Base-by-base conservation (phyloP, 2,113 vertebrate genomes). In the Xenopus tropicalis region DNA sequence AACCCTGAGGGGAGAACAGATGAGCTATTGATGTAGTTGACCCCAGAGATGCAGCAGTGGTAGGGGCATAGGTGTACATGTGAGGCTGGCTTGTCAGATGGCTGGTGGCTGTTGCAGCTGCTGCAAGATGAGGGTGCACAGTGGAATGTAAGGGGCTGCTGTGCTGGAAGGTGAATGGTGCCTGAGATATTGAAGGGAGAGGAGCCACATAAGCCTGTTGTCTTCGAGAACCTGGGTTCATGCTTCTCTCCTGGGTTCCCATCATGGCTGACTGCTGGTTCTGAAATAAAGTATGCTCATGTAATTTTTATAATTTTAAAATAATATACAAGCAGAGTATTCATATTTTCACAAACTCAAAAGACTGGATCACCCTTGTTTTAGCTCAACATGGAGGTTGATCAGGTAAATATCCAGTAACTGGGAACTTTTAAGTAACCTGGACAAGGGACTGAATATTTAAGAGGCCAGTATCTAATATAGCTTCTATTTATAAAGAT, bases 11-110 rank as follows among this genome's bases (percentile, higher is more conserved):
- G 79, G 92, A 93, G 79, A 92, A 91, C 64, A 97, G 94, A 85
- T 97, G 93, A 78, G 96, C 94, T 63, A 98, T 95, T 82, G 97
- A 94, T 4, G 94, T 95, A 79, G 94, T 95, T 67, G 96, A 96
- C 80, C 95, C 95, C 52, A 97, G 83, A 0, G 94, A 92, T 24
- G 96, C 90, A 14, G 96, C 95, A 0, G 91, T 94, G 1, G 88
- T 96, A 0, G 97, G 95, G 0, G 96, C 94, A 0, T 97, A 98
- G 19, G 95, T 94, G 77, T 97, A 98, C 84, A 98, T 87, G 72
- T 92, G 96, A 3, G 96, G 93, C 85, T 92, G 91, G 85, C 88
- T 90, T 71, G 90, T 70, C 74, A 92, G 87, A 78, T 90, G 90
- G 2, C 89, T 85, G 8, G 80, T 86, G 12, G 89, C 90, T 0